Evolutionary conservation across 1,140 invertebrate genomes (phyloP), one percentile per base, ranked within the genome.

Genomic region (Brachionus sp.): DNA sequence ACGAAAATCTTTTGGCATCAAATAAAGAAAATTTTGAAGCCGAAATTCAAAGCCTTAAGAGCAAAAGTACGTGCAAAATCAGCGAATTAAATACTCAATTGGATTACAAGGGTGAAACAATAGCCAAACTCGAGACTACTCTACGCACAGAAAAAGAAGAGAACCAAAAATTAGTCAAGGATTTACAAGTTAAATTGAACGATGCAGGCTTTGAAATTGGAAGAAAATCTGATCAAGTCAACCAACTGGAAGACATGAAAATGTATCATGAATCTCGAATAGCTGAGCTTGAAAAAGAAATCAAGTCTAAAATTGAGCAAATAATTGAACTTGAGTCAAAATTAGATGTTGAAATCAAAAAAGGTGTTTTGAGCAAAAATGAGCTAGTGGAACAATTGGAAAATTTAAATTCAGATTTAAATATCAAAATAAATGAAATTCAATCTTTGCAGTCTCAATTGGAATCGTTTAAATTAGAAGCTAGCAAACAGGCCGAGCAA

Each of bases 61-160:
- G 37, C 37, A 75, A 75, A 29, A 23, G n/a, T 75, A 42, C 37
- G 1, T 44, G 44, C 33, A 75, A 75, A 44, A 75, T 75, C 16
- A 75, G 13, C 10, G 70, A 75, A n/a, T 75, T 75, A n/a, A 75
- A 19, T 75, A 44, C 70, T 10, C 70, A 75, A 75, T 46, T 75
- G 42, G 42, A 75, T 13, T 25, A 44, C 19, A 75, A 75, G 25
- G 19, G n/a, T 9, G 70, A 75, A 25, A 25, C 37, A 33, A 46
- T 75, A 44, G 19, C n/a, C 10, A 75, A 75, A 23, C 42, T 75
- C 7, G 70, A 75, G 42, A 12, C 37, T 10, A 75, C 12, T 33
- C 10, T 75, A 16, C 37, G 42, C n/a, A n/a, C 16, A 19, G 70
- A 75, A 75, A 75, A 75, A 25, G 70, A 75, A 25, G 70, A 75